Conservation (phyloP, 2,888 invertebrate species). For the Noctuana brunneofusca region DNA sequence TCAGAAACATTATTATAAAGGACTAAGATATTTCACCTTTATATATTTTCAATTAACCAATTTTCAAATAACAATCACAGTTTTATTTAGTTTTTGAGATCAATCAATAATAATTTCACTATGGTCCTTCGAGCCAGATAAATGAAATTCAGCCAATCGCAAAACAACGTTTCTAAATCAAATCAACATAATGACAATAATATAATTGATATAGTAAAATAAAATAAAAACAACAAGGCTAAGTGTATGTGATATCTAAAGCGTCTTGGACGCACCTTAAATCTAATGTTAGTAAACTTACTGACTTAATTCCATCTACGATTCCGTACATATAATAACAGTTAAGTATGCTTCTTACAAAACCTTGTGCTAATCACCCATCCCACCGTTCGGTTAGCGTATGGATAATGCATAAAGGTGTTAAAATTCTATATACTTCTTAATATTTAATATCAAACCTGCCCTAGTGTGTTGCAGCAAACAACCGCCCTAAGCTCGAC, state of each 20-base stretch:
- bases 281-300: conserved; percentile 50
- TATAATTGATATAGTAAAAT: conserved; percentile 37
- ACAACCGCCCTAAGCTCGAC: conserved; percentile 25
- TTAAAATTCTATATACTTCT: not conserved
- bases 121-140: conserved; percentile 58
- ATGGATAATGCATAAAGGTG: not conserved
- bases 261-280: conserved; percentile 69
- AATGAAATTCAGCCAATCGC: conserved; percentile 40
- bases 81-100: conserved; percentile 38
- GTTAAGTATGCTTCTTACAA: conserved; percentile 1
- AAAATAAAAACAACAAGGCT: conserved; percentile 42
- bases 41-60: conserved; percentile 8
- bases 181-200: conserved; percentile 48
- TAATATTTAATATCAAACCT: conserved; percentile 29
- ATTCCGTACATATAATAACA: not conserved
- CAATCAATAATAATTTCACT: conserved; percentile 40
- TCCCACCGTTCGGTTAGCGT: not conserved
- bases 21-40: conserved; percentile 2
- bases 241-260: conserved; percentile 46
- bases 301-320: conserved; percentile 33
- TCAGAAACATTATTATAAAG: conserved; percentile 19
- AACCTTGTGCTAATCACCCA: not conserved
- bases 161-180: conserved; percentile 54
- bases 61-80: conserved; percentile 33
- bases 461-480: not conserved